Conservation (phyloP, 2,113 vertebrate species). For the Ctenomys sociabilis region DNA sequence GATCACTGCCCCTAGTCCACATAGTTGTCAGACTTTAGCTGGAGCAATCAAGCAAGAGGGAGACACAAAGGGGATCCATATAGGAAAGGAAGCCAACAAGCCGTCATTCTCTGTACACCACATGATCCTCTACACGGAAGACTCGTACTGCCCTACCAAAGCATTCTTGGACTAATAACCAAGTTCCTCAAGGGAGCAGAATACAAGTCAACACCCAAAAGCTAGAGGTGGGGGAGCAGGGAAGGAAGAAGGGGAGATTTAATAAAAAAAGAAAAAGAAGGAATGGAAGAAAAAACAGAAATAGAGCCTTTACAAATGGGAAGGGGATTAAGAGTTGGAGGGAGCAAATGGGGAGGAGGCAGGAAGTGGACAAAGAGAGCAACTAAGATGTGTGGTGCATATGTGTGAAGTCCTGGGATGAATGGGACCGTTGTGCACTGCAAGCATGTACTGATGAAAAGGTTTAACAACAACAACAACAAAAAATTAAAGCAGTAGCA, state of each 20-base stretch:
- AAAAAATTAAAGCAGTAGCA: neutral
- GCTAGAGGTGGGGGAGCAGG: neutral
- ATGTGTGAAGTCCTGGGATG: neutral
- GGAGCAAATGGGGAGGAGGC: neutral
- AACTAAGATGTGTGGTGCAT: neutral
- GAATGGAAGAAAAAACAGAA: neutral
- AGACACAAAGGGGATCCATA: neutral
- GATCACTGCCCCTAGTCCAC: neutral
- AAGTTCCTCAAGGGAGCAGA: neutral
- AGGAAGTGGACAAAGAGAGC: neutral
- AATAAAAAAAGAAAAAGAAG: neutral
- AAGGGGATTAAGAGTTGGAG: neutral
- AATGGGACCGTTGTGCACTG: neutral
- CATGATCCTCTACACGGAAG: neutral
- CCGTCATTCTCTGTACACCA: neutral
- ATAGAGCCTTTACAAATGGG: neutral
- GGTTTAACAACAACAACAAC: no score
- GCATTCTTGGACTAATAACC: neutral
- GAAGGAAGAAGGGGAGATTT: neutral
- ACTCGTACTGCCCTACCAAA: neutral
- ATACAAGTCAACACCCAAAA: neutral
- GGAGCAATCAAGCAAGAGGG: neutral
- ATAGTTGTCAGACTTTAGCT: neutral
- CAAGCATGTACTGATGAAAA: neutral
- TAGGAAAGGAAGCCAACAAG: neutral